Evolutionary conservation across 2,888 invertebrate genomes (phyloP).

Genomic region (Herminia tarsipennalis): DNA sequence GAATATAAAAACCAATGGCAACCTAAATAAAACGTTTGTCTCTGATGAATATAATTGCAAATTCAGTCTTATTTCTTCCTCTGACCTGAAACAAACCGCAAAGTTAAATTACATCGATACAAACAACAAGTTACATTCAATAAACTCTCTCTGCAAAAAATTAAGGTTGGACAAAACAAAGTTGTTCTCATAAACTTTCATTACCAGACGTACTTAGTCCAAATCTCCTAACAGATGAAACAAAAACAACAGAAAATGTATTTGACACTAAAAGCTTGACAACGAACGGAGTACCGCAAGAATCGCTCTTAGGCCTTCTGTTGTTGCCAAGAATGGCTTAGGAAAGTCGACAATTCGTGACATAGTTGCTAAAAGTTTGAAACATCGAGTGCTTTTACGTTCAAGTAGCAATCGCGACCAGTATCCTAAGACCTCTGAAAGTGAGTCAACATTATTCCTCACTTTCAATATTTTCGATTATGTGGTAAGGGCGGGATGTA

Average conservation of each 20-base stretch:
- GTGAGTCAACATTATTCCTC: slow-evolving; percentile 23
- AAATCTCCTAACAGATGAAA: slow-evolving; percentile 42
- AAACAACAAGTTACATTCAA: slow-evolving; percentile 17
- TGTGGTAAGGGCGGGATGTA: slow-evolving; percentile 28
- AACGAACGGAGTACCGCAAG: slow-evolving; percentile 68
- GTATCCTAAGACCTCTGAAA: slow-evolving; percentile 42
- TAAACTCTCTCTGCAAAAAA: slow-evolving; percentile 13
- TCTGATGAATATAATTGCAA: neutral
- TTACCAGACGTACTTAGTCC: slow-evolving; percentile 23
- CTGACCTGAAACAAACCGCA: slow-evolving; percentile 6
- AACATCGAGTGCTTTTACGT: slow-evolving; percentile 79
- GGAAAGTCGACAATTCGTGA: slow-evolving; percentile 66
- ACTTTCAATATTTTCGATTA: slow-evolving; percentile 21
- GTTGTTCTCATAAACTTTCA: slow-evolving; percentile 18
- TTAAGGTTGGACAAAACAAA: slow-evolving; percentile 13
- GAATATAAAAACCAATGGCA: too few species aligned
- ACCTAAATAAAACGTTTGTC: neutral
- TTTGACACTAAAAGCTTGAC: slow-evolving; percentile 73
- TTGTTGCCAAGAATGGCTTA: slow-evolving; percentile 72
- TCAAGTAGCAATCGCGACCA: slow-evolving; percentile 60
- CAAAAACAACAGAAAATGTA: slow-evolving; percentile 51
- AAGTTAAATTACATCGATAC: slow-evolving; percentile 14
- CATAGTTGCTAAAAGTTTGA: slow-evolving; percentile 81
- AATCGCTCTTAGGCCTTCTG: slow-evolving; percentile 71
- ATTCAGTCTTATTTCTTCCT: neutral